Percentiles rank a stretch among this genome's conserved stretches.
These are phyloP conservation scores for Esox masquinongy DNA, from an alignment of 2,797 vertebrate genomes.

Conservation along the genomic window DNA sequence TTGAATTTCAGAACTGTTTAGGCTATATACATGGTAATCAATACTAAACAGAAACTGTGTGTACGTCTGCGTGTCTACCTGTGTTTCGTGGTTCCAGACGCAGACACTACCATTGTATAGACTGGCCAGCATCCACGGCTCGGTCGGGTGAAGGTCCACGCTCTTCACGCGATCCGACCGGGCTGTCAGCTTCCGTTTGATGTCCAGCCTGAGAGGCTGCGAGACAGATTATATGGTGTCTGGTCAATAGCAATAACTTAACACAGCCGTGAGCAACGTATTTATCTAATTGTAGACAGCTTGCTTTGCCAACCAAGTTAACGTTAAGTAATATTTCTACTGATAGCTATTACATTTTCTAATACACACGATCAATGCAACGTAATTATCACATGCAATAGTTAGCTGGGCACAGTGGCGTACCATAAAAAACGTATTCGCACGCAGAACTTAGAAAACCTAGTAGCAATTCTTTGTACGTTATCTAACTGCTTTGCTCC, in stretches of 20 bases:
- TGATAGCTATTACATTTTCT: not conserved
- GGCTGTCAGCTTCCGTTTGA: constrained; percentile 95
- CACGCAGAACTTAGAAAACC: not conserved
- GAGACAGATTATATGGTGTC: constrained; percentile 10
- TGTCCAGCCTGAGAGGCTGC: constrained; percentile 97
- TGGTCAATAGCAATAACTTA: not conserved
- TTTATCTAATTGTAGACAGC: not conserved
- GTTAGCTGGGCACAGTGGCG: not conserved
- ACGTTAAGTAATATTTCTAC: not conserved
- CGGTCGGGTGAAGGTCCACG: constrained; percentile 94
- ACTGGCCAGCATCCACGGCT: constrained; percentile 98
- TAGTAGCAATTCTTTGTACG: not conserved
- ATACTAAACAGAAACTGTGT: not conserved
- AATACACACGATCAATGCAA: not conserved
- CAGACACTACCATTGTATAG: constrained; percentile 98
- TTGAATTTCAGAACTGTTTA: not conserved
- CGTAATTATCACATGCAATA: not conserved
- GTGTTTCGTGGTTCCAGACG: constrained; percentile 98
- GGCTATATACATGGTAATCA: not conserved
- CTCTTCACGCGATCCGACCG: constrained; percentile 97
- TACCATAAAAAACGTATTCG: not conserved
- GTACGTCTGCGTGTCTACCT: constrained; percentile 70
- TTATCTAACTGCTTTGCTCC: not conserved
- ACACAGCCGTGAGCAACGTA: not conserved
- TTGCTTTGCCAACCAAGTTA: not conserved